Percentiles rank a stretch among this genome's conserved stretches.
phyloP scores from a whole-genome alignment of 2,888 invertebrate species.

The Drymonia ruficornis region DNA sequence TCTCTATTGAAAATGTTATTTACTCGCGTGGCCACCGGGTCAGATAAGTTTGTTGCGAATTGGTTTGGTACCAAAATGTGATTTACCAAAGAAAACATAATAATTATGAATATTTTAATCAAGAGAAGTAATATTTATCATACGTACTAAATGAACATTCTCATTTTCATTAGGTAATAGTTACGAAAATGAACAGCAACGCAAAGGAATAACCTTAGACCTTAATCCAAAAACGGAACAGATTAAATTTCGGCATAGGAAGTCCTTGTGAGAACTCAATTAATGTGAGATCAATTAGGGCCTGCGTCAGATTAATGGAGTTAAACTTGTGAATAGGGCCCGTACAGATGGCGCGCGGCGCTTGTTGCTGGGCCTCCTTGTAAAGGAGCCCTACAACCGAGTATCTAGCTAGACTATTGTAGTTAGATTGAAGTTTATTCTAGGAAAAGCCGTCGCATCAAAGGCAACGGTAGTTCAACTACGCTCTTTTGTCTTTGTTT shows the following conservation, averaged over 20 bases:
- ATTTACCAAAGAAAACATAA: too few species aligned
- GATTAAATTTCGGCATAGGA: background rate
- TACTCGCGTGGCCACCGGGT: too few species aligned
- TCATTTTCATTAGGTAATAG: too few species aligned
- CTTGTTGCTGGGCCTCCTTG: background rate
- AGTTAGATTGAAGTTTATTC: background rate
- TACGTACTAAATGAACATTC: too few species aligned
- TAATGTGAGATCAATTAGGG: background rate
- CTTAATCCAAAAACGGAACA: background rate
- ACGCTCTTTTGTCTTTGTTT: too few species aligned
- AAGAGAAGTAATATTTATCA: too few species aligned
- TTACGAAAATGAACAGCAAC: too few species aligned
- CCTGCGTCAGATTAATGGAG: background rate
- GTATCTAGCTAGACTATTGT: background rate
- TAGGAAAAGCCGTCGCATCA: background rate
- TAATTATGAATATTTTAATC: too few species aligned
- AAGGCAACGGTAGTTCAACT: background rate
- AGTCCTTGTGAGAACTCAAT: conserved; percentile 1
- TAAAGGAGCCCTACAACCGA: background rate
- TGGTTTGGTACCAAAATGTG: too few species aligned
- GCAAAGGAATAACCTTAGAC: background rate
- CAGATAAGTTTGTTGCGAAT: too few species aligned
- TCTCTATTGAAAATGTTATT: too few species aligned
- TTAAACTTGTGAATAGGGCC: background rate
- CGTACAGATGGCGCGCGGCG: background rate